Evolutionary conservation across 2,888 invertebrate species (phyloP).

Genomic region (Hyalella azteca): DNA sequence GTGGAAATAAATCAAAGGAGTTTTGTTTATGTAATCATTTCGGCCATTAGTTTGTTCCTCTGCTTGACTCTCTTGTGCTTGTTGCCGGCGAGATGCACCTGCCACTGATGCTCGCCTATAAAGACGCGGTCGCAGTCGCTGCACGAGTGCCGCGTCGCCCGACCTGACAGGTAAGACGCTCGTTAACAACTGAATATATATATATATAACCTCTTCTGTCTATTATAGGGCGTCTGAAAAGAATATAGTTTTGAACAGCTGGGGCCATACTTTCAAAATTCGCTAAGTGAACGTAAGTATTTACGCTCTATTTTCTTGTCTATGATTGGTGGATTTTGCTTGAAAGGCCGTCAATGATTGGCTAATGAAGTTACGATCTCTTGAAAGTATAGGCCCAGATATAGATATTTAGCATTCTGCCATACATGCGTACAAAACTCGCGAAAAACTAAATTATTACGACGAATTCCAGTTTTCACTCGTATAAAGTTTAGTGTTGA

Average conservation of each 20-base stretch:
- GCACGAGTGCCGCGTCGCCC: conserved; percentile 42
- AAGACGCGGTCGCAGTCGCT: conserved; percentile 45
- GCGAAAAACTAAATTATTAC: too few species aligned
- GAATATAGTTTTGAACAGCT: neutral
- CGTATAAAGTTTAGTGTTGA: too few species aligned
- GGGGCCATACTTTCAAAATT: neutral
- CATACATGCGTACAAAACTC: too few species aligned
- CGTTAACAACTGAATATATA: neutral
- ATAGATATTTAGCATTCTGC: too few species aligned
- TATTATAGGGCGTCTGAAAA: neutral
- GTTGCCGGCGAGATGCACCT: conserved; percentile 40
- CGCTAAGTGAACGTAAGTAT: neutral
- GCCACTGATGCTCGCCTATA: conserved; percentile 45
- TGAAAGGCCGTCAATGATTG: too few species aligned
- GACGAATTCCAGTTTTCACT: too few species aligned
- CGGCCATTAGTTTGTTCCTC: neutral
- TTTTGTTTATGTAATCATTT: too few species aligned
- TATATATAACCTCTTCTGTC: neutral
- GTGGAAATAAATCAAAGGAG: too few species aligned
- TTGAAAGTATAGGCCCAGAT: too few species aligned
- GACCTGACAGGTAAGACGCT: conserved; percentile 18
- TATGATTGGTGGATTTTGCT: neutral
- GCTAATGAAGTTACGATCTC: too few species aligned
- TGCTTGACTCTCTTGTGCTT: conserved; percentile 42
- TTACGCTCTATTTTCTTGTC: neutral